A percentile compares a stretch with the other conserved stretches of the same genome.
Evolutionary conservation across 1,140 invertebrate genomes (phyloP).

Genomic region (Orussus abietinus): DNA sequence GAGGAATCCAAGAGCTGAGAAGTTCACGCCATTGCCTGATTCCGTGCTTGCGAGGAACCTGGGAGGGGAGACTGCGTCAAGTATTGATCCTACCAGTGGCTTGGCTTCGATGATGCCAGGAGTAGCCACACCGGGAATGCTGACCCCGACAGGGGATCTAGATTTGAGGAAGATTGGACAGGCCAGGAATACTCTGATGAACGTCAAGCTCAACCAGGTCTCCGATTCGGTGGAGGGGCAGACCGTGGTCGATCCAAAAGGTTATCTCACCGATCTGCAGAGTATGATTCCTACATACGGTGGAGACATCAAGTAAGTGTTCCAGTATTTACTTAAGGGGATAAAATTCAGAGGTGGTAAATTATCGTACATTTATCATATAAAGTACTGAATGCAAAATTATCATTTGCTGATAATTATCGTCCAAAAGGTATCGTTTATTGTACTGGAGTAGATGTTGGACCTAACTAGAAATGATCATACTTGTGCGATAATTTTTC

Average conservation of each 20-base stretch:
- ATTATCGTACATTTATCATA: too few species aligned
- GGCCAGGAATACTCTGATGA: constrained; percentile 99
- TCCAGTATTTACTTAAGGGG: too few species aligned
- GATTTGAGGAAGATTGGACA: constrained; percentile 99
- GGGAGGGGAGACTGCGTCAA: constrained; percentile 74
- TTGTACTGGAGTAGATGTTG: too few species aligned
- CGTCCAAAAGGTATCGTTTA: too few species aligned
- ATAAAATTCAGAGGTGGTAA: too few species aligned
- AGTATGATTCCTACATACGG: constrained; percentile 98
- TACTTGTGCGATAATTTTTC: too few species aligned
- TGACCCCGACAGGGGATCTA: constrained; percentile 82
- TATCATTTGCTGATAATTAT: too few species aligned
- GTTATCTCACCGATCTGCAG: constrained; percentile 97
- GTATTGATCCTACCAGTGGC: constrained; percentile 82
- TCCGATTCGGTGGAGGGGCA: constrained; percentile 98
- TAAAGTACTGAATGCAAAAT: too few species aligned
- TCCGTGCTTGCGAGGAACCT: constrained; percentile 90
- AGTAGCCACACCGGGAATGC: constrained; percentile 72
- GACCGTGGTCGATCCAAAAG: constrained; percentile 99
- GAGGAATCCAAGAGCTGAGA: constrained; percentile 90
- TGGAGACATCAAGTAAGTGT: constrained; percentile 85
- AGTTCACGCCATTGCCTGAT: constrained; percentile 96
- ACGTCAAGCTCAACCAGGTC: constrained; percentile 96
- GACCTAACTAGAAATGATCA: too few species aligned
- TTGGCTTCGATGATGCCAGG: constrained; percentile 82